Conservation (phyloP, 2,888 invertebrate genomes). For the Cryptocheilus praepositus region DNA sequence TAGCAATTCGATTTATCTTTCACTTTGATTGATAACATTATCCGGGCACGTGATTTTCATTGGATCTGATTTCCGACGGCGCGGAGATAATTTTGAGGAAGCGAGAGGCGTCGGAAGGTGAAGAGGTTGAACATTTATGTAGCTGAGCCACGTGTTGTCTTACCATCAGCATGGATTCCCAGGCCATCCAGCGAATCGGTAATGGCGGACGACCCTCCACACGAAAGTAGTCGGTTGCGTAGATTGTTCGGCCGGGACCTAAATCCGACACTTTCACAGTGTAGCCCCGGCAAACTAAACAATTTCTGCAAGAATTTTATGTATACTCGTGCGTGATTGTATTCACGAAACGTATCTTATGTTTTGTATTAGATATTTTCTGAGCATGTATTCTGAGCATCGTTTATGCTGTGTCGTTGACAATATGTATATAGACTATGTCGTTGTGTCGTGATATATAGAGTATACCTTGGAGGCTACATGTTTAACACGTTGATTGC, state of each 20-base stretch:
- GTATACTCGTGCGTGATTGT: constrained; percentile 10
- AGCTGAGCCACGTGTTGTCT: constrained; percentile 59
- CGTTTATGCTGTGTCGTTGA: too few species aligned
- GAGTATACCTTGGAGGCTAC: too few species aligned
- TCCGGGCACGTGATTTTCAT: background rate
- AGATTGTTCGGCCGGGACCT: constrained; percentile 83
- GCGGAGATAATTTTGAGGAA: background rate
- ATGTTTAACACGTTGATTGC: too few species aligned
- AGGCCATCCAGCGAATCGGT: constrained; percentile 92
- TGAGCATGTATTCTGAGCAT: too few species aligned
- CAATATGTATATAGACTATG: too few species aligned
- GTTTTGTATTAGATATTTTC: too few species aligned
- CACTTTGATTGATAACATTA: background rate
- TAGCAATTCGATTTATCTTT: background rate
- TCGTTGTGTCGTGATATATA: too few species aligned
- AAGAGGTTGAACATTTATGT: too few species aligned
- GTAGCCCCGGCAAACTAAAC: constrained; percentile 86
- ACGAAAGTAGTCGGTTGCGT: constrained; percentile 87
- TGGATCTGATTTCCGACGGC: too few species aligned
- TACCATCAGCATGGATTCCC: constrained; percentile 88
- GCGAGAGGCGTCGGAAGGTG: background rate
- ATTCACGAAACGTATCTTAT: too few species aligned
- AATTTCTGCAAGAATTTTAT: constrained; percentile 80
- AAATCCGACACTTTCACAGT: constrained; percentile 85
- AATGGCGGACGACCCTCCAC: constrained; percentile 83